Conservation (phyloP, 2,797 vertebrate genomes). For the Triplophysa bombifrons region DNA sequence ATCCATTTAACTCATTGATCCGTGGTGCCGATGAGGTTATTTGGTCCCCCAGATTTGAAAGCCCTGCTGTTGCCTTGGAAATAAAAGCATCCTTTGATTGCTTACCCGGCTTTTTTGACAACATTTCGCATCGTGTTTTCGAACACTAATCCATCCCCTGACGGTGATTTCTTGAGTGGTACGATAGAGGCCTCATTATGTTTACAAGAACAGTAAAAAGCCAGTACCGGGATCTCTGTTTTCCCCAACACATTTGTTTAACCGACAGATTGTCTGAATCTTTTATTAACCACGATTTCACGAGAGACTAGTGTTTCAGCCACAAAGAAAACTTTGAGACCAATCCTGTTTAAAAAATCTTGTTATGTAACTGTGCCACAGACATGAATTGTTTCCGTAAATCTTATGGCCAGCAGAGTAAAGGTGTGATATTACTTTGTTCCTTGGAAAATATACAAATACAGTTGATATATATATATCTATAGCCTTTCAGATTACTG, state of each 20-base stretch:
- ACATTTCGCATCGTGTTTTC: conserved; percentile 8
- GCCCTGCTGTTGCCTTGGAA: not conserved
- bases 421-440: not conserved
- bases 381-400: not conserved
- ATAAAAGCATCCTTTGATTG: not conserved
- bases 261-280: conserved; percentile 6
- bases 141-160: conserved; percentile 15
- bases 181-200: conserved; percentile 3
- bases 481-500: not conserved
- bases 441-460: not conserved
- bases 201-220: conserved; percentile 2
- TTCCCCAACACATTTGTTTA: conserved; percentile 10
- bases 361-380: not conserved
- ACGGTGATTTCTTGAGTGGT: conserved; percentile 12
- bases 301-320: not conserved
- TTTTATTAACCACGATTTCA: not conserved
- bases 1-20: conserved; percentile 9
- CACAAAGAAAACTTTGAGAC: not conserved
- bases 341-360: not conserved
- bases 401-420: too few relatives aligned
- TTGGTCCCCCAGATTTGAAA: not conserved
- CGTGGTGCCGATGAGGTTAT: not conserved
- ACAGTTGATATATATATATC: too few relatives aligned
- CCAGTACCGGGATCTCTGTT: conserved; percentile 4
- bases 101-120: not conserved